Percentiles rank a stretch among this genome's conserved stretches.
Evolutionary conservation across 2,113 vertebrate species (phyloP).

Genomic region (Salvelinus alpinus): DNA sequence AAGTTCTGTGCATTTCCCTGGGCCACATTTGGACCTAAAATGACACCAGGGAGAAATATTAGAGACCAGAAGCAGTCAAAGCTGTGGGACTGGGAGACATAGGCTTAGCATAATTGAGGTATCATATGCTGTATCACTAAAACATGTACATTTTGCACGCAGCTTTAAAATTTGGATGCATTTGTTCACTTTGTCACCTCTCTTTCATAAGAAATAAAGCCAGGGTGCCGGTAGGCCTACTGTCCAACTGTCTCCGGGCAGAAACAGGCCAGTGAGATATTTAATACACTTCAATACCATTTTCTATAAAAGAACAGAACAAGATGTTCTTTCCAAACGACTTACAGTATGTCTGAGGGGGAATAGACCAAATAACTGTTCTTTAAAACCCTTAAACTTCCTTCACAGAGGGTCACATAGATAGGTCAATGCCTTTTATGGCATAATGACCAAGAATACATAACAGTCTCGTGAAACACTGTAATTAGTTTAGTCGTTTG

Average conservation of each 20-base stretch:
- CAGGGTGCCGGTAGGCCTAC: neutral
- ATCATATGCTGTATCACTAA: neutral
- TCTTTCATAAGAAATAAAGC: too few species aligned
- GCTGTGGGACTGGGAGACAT: neutral
- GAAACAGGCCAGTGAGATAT: neutral
- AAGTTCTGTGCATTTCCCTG: slow-evolving; percentile 81
- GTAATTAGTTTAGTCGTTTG: slow-evolving; percentile 62
- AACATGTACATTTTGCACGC: too few species aligned
- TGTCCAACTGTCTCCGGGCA: neutral
- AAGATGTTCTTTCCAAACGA: slow-evolving; percentile 14
- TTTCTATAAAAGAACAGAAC: neutral
- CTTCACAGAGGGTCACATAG: slow-evolving; percentile 25
- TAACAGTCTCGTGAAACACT: slow-evolving; percentile 54
- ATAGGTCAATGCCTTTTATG: slow-evolving; percentile 32
- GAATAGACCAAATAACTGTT: slow-evolving; percentile 21
- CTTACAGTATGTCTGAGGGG: neutral
- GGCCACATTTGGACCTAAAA: slow-evolving; percentile 84
- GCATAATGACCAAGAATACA: slow-evolving; percentile 57
- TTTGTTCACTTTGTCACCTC: too few species aligned
- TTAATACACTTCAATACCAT: neutral
- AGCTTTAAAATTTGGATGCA: too few species aligned
- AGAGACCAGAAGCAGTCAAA: slow-evolving; percentile 15
- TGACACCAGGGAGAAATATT: slow-evolving; percentile 21
- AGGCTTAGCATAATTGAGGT: neutral
- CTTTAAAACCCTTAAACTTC: neutral